phyloP scores from a whole-genome alignment of 64 coral and sea anemone species.

The Porites lutea region DNA sequence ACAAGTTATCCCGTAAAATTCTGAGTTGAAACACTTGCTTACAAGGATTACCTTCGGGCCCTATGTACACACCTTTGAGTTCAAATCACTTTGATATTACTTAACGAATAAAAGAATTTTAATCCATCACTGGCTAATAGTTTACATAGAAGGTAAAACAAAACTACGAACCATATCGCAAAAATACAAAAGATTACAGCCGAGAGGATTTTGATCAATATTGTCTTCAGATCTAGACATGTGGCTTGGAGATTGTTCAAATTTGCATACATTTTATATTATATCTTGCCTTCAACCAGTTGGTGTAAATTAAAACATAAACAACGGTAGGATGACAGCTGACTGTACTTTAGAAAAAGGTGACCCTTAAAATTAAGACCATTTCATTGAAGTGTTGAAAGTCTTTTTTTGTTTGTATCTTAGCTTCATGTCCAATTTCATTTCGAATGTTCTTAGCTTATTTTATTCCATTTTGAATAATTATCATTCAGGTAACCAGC shows the following conservation, averaged over 20 bases:
- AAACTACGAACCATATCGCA: not conserved
- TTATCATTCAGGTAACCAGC: not conserved
- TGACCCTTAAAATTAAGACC: too few species aligned
- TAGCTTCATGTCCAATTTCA: too few species aligned
- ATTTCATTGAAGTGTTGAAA: too few species aligned
- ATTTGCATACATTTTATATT: conserved; percentile 17
- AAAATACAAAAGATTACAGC: not conserved
- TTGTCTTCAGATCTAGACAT: not conserved
- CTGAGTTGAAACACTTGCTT: too few species aligned
- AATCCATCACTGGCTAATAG: too few species aligned
- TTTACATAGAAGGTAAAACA: too few species aligned
- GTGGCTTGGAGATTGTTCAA: conserved; percentile 1
- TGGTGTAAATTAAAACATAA: not conserved
- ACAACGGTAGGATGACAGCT: not conserved
- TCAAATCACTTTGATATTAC: too few species aligned
- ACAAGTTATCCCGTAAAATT: not conserved
- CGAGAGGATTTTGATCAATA: not conserved
- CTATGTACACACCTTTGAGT: too few species aligned
- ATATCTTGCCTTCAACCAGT: not conserved
- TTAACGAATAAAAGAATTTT: too few species aligned
- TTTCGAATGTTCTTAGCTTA: not conserved
- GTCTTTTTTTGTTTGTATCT: not conserved
- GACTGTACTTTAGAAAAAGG: too few species aligned
- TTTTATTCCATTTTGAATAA: not conserved
- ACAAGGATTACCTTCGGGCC: too few species aligned